Percentiles rank a stretch among this genome's conserved stretches.
phyloP scores from a whole-genome alignment of 1,140 invertebrate genomes.

The Protaetia brevitarsis region DNA sequence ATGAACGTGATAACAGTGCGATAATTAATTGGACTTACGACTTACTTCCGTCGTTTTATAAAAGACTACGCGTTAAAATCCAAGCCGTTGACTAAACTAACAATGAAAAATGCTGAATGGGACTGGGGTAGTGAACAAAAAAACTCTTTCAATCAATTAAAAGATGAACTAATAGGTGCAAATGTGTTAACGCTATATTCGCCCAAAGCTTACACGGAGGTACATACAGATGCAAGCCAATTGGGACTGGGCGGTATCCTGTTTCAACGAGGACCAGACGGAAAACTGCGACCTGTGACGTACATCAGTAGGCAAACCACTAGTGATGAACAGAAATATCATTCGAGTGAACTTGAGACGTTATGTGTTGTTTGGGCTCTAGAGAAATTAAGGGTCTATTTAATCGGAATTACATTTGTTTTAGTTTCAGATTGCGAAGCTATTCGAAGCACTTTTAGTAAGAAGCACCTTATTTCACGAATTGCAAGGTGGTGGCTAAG shows the following conservation, averaged over 20 bases:
- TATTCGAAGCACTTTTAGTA: no score
- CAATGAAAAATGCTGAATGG: conserved; percentile 38
- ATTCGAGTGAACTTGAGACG: conserved; percentile 45
- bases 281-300: conserved; percentile 31
- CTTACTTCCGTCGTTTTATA: conserved; percentile 43
- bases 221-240: conserved; percentile 40
- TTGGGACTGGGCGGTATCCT: conserved; percentile 35
- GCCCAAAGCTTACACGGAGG: conserved; percentile 33
- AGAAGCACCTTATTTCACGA: no score
- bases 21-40: conserved; percentile 40
- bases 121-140: conserved; percentile 38
- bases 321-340: conserved; percentile 34
- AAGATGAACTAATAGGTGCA: conserved; percentile 26
- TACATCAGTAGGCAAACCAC: conserved; percentile 33
- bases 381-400: no score
- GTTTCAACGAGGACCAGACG: conserved; percentile 28
- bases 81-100: conserved; percentile 38
- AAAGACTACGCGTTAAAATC: conserved; percentile 38
- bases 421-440: no score
- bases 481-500: no score
- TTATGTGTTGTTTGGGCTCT: no score
- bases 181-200: conserved; percentile 37
- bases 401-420: no score
- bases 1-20: conserved; percentile 37
- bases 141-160: conserved; percentile 28